Percentiles rank a stretch among this genome's conserved stretches.
Conservation (phyloP, 2,113 vertebrate species). For the Raja brachyura region DNA sequence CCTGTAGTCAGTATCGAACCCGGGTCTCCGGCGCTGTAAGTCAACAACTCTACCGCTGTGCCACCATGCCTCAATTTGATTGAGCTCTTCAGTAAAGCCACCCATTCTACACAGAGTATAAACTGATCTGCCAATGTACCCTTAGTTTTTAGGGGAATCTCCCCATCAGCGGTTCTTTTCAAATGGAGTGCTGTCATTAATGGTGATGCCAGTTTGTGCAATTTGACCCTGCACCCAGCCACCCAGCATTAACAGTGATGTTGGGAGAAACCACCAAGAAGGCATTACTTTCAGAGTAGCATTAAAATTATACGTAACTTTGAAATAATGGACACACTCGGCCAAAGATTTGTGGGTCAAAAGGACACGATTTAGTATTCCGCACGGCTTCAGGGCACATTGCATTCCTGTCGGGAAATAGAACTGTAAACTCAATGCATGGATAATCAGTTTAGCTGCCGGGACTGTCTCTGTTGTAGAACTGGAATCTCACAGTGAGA, state of each 20-base stretch:
- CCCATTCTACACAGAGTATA: neutral
- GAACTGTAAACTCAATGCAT: neutral
- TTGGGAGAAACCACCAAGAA: neutral
- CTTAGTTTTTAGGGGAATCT: neutral
- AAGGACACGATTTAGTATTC: neutral
- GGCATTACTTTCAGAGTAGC: neutral
- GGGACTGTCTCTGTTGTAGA: neutral
- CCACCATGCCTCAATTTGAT: too few species aligned
- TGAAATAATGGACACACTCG: neutral
- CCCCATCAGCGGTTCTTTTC: neutral
- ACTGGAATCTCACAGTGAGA: neutral
- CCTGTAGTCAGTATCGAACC: too few species aligned
- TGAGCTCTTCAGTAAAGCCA: neutral
- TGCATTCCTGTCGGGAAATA: neutral
- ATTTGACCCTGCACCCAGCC: neutral
- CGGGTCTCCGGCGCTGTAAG: too few species aligned
- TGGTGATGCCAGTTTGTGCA: neutral
- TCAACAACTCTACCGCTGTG: too few species aligned
- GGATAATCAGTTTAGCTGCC: neutral
- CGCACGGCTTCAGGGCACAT: neutral
- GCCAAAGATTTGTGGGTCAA: neutral
- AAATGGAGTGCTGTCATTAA: neutral
- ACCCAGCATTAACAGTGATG: neutral
- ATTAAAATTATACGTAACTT: neutral
- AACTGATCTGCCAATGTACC: neutral